Evolutionary conservation across 2,113 vertebrate species (phyloP).

Genomic region (Salminus brasiliensis): DNA sequence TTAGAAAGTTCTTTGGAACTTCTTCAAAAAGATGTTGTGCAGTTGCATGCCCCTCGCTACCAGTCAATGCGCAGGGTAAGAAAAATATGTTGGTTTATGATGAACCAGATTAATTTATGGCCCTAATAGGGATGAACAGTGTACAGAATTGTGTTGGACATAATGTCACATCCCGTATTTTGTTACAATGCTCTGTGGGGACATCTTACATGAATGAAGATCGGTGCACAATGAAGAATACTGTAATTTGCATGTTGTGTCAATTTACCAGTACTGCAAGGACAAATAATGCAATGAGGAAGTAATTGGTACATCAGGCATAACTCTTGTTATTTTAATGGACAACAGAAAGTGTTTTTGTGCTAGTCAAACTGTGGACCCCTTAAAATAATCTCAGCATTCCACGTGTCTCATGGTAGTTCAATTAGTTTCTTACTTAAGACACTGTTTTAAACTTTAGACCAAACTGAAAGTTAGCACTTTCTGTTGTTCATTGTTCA

Average conservation of each 20-base stretch:
- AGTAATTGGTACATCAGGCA: too few relatives aligned
- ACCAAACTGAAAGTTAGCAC: neutral
- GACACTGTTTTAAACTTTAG: neutral
- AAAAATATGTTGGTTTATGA: neutral
- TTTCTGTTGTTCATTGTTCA: neutral
- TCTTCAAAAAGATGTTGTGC: constrained; percentile 97
- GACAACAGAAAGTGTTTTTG: too few relatives aligned
- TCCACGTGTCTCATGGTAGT: neutral
- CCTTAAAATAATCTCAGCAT: neutral
- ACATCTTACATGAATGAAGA: too few relatives aligned
- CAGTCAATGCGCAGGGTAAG: constrained; percentile 98
- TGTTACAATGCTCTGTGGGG: too few relatives aligned
- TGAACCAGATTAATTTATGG: neutral
- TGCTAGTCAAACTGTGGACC: neutral
- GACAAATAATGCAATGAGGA: too few relatives aligned
- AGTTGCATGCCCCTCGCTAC: constrained; percentile 97
- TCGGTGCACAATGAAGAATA: too few relatives aligned
- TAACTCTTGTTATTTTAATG: too few relatives aligned
- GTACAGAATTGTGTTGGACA: too few relatives aligned
- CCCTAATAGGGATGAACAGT: neutral
- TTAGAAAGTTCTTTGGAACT: constrained; percentile 98
- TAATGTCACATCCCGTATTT: too few relatives aligned
- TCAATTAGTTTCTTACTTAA: too few relatives aligned
- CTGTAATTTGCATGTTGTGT: too few relatives aligned
- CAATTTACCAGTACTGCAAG: neutral